Percentiles rank a stretch among this genome's conserved stretches.
Conservation (phyloP, 2,113 vertebrate genomes). For the Neogale vison region DNA sequence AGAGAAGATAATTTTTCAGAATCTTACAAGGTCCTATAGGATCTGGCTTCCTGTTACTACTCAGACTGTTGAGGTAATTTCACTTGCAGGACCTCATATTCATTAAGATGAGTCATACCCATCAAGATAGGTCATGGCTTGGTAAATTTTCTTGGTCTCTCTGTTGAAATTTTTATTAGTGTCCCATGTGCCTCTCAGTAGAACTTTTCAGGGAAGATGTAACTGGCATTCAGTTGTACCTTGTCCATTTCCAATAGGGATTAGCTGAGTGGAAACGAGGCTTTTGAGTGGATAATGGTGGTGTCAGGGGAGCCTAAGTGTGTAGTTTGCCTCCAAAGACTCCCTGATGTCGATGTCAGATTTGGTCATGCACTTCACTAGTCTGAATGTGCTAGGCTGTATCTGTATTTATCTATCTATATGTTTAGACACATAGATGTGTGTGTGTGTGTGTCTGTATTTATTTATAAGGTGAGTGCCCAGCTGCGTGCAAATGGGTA, state of each 20-base stretch:
- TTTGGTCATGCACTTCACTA: neutral
- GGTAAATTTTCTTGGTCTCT: neutral
- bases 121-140: neutral
- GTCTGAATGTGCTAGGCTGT: neutral
- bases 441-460: neutral
- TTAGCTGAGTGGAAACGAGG: neutral
- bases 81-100: neutral
- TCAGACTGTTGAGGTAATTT: neutral
- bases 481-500: neutral
- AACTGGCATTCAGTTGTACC: neutral
- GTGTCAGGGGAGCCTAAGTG: rapidly evolving
- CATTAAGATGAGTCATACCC: neutral
- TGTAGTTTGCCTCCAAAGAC: neutral
- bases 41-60: neutral
- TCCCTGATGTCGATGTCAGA: neutral
- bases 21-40: neutral
- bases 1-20: neutral
- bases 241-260: neutral
- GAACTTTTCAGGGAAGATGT: neutral
- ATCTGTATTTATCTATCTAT: neutral
- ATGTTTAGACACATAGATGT: neutral
- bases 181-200: neutral
- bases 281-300: neutral
- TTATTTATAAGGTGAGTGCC: neutral
- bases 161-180: neutral